These are phyloP conservation scores for Musca vetustissima DNA, from an alignment of 1,140 invertebrate species.

Conservation along the genomic window DNA sequence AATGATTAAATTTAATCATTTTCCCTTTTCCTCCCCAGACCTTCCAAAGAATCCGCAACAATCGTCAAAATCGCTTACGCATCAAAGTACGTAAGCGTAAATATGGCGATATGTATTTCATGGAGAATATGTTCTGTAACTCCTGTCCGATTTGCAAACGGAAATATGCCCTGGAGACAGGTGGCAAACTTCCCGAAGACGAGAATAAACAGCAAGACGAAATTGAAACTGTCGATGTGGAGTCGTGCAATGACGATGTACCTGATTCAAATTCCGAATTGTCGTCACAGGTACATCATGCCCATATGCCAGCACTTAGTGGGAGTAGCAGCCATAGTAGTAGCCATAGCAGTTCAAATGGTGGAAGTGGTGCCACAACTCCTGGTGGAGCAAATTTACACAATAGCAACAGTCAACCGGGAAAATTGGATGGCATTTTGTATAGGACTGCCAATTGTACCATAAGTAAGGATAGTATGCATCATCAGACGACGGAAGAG, in stretches of 20 bases:
- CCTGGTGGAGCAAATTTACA: constrained; percentile 39
- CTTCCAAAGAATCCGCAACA: constrained; percentile 79
- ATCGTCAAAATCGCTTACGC: constrained; percentile 69
- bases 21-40: constrained; percentile 56
- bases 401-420: constrained; percentile 47
- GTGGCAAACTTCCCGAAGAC: constrained; percentile 64
- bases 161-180: constrained; percentile 64
- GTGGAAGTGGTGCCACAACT: constrained; percentile 18
- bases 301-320: neutral
- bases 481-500: neutral
- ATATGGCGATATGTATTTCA: constrained; percentile 60
- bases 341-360: constrained; percentile 8
- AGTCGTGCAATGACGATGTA: constrained; percentile 56
- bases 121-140: constrained; percentile 54
- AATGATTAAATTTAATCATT: too few species aligned
- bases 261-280: constrained; percentile 50
- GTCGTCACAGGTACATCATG: constrained; percentile 5
- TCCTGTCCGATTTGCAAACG: constrained; percentile 81
- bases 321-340: constrained; percentile 15
- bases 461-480: constrained; percentile 46
- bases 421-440: constrained; percentile 51
- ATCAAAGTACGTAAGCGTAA: constrained; percentile 67
- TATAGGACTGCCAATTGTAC: constrained; percentile 49
- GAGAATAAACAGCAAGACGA: constrained; percentile 55
- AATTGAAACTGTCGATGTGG: constrained; percentile 61